A percentile compares a stretch with the other conserved stretches of the same genome.
Evolutionary conservation across 2,113 vertebrate genomes (phyloP).

Genomic region (Triplophysa rosa): DNA sequence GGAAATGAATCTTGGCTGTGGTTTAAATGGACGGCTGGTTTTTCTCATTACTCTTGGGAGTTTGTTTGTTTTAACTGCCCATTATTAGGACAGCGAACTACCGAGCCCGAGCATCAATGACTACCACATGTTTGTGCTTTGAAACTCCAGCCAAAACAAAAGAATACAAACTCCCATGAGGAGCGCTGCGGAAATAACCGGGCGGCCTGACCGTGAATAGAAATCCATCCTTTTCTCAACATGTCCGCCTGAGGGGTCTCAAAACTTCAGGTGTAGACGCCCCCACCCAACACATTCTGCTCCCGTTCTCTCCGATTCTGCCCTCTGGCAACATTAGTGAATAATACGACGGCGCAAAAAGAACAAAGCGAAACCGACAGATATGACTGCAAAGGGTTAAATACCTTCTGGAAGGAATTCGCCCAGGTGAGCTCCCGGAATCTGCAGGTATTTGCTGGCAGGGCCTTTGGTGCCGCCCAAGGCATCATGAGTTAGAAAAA

Average conservation of each 20-base stretch:
- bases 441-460: constrained; percentile 46
- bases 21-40: constrained; percentile 35
- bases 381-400: constrained; percentile 25
- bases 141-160: constrained; percentile 35
- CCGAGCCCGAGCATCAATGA: constrained; percentile 22
- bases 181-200: constrained; percentile 24
- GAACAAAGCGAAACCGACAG: neutral
- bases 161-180: constrained; percentile 40
- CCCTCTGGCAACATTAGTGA: constrained; percentile 19
- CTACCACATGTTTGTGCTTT: constrained; percentile 44
- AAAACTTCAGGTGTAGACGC: neutral
- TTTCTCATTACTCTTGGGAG: constrained; percentile 39
- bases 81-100: constrained; percentile 44
- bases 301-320: constrained; percentile 1
- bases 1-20: constrained; percentile 3
- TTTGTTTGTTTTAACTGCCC: constrained; percentile 33
- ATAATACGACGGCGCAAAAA: constrained; percentile 4
- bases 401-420: constrained; percentile 14
- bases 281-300: neutral
- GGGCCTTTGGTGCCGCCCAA: constrained; percentile 24
- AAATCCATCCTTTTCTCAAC: constrained; percentile 27
- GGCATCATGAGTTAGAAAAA: constrained; percentile 44
- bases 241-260: neutral
- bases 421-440: constrained; percentile 8
- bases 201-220: constrained; percentile 3